phyloP scores from a whole-genome alignment of 2,797 vertebrate species.

The Sylvilagus floridanus region DNA sequence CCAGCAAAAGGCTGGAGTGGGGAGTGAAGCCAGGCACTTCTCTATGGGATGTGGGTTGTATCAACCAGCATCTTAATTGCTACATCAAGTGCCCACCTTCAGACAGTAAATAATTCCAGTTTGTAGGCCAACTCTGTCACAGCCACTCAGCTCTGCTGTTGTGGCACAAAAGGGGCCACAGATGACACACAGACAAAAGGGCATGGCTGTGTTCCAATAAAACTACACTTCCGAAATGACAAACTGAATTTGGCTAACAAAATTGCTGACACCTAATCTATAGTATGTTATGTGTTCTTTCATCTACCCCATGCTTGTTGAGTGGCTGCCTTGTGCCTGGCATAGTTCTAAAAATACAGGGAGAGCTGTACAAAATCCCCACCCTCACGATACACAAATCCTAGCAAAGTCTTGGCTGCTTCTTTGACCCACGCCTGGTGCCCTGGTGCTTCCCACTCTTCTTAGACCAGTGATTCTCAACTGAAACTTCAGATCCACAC shows the following conservation, averaged over 20 bases:
- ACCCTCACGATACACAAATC: background rate
- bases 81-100: too few relatives aligned
- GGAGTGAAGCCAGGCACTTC: too few relatives aligned
- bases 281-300: background rate
- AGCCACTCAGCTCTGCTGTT: background rate
- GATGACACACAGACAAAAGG: background rate
- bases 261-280: background rate
- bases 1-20: too few relatives aligned
- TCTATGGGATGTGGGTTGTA: too few relatives aligned
- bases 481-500: background rate
- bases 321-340: background rate
- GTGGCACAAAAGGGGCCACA: background rate
- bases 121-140: background rate
- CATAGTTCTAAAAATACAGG: background rate
- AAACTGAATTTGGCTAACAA: background rate
- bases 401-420: background rate
- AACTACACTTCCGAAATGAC: conserved; percentile 47
- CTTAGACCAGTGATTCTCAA: background rate
- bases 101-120: background rate
- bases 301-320: background rate
- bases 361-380: background rate
- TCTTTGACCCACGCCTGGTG: background rate
- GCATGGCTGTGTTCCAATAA: background rate
- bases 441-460: background rate
- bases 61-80: too few relatives aligned